A percentile compares a stretch with the other conserved stretches of the same genome.
Evolutionary conservation across 2,113 vertebrate genomes (phyloP).

Genomic region (Orientallactaga bullata): DNA sequence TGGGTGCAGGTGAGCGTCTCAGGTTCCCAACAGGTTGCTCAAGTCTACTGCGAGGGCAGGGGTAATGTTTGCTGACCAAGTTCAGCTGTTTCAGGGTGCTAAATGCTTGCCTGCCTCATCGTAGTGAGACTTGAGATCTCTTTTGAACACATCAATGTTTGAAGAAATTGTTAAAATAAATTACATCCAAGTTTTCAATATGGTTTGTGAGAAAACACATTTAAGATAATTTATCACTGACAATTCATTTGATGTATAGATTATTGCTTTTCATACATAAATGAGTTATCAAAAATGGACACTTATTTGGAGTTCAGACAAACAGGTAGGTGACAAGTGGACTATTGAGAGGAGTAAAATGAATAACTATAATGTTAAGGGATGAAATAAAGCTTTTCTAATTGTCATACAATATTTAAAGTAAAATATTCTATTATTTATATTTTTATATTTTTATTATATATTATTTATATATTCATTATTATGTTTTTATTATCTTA

Average conservation of each 20-base stretch:
- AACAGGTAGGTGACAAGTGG: not conserved
- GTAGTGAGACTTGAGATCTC: too few relatives aligned
- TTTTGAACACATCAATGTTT: not conserved
- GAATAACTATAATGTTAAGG: not conserved
- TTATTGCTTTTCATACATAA: not conserved
- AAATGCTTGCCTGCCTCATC: too few relatives aligned
- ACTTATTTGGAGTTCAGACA: not conserved
- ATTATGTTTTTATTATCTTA: too few relatives aligned
- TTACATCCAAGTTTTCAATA: not conserved
- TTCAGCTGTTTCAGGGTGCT: too few relatives aligned
- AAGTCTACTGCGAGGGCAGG: too few relatives aligned
- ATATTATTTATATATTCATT: too few relatives aligned
- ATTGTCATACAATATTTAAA: not conserved
- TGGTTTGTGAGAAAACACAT: not conserved
- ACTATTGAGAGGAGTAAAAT: not conserved
- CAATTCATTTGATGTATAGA: not conserved
- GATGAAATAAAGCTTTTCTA: not conserved
- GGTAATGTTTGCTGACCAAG: too few relatives aligned
- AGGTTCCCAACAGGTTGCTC: too few relatives aligned
- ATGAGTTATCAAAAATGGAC: not conserved
- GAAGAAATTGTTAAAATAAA: slow-evolving; percentile 11
- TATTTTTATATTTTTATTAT: too few relatives aligned
- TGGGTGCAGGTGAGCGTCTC: too few relatives aligned
- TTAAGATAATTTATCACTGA: slow-evolving; percentile 2
- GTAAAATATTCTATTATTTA: not conserved